Evolutionary conservation across 2,113 vertebrate genomes (phyloP), one percentile per base, ranked within the genome.

Genomic region (Alethe castanea): DNA sequence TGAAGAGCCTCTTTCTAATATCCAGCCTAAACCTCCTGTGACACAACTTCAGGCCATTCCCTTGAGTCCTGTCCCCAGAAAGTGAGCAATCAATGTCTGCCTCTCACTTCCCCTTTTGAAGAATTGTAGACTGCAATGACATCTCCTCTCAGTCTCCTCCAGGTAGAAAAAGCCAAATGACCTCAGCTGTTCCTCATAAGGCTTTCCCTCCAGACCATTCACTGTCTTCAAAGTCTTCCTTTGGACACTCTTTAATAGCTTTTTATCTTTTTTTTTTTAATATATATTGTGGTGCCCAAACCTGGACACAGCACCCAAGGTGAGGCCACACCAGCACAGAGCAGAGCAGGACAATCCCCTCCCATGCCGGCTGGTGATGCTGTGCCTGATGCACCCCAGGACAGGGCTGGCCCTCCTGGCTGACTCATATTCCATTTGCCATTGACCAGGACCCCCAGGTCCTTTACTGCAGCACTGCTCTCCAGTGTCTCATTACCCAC

Each of bases 341-440:
- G 12, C 2, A 36, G 26, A 65, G 19, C 4, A 22, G 23, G 33
- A 33, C 5, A 36, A 65, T 33, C 22, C 5, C 10, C 28, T 17
- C 15, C 17, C 6, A n/a, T 2, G 10, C 28, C 33, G 3, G 26
- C 52, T 36, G 36, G 4, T 0, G 1, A 12, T 66, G 26, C 5
- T 36, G 15, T 36, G 7, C 52, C 15, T 52, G 52, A 66, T 52
- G 31, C 4, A 19, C 12, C 3, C 4, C 8, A 36, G 9, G 26
- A 42, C 10, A 50, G 0, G 0, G 9, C 0, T 65, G 31, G 3
- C 6, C 12, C 10, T 81, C 26, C 22, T 72, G 67, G 14, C 8
- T 65, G 42, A 36, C 25, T 65, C 23, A 28, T 44, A 65, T 33
- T 81, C 22, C 10, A 28, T 12, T 59, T 81, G 8, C 18, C 11